These are phyloP conservation scores for Bacillus rossius DNA, from an alignment of 1,140 invertebrate genomes.

Conservation along the genomic window DNA sequence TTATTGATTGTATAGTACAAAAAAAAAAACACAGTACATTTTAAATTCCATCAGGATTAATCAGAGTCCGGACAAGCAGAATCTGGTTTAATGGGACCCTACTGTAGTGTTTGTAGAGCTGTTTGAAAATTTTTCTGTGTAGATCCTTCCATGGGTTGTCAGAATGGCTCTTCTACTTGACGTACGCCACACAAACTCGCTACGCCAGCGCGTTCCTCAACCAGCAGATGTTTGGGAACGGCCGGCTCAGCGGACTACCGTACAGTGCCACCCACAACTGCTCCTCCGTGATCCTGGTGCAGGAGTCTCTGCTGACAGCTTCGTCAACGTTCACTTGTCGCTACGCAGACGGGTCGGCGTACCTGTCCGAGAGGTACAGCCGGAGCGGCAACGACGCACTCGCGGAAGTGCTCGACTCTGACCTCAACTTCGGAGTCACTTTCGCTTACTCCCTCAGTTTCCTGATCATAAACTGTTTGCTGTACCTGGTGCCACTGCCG, in stretches of 20 bases:
- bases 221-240: conserved; percentile 52
- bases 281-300: conserved; percentile 45
- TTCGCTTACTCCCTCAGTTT: conserved; percentile 77
- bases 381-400: conserved; percentile 52
- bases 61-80: too few species aligned
- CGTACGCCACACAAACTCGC: conserved; percentile 67
- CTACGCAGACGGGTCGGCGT: conserved; percentile 66
- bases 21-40: too few species aligned
- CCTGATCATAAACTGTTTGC: conserved; percentile 73
- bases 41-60: too few species aligned
- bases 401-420: conserved; percentile 57
- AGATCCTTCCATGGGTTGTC: conserved; percentile 55
- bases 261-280: conserved; percentile 48
- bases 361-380: conserved; percentile 65
- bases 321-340: conserved; percentile 54
- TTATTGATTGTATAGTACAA: too few species aligned
- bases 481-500: conserved; percentile 81
- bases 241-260: conserved; percentile 29
- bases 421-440: conserved; percentile 74
- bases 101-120: too few species aligned
- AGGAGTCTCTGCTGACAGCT: conserved; percentile 40
- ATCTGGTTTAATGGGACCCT: too few species aligned
- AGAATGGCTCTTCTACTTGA: conserved; percentile 74
- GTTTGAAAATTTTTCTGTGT: too few species aligned
- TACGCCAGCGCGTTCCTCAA: conserved; percentile 69